Percentiles rank a stretch among this genome's conserved stretches.
phyloP scores from a whole-genome alignment of 2,888 invertebrate genomes.

The Agrochola lota region DNA sequence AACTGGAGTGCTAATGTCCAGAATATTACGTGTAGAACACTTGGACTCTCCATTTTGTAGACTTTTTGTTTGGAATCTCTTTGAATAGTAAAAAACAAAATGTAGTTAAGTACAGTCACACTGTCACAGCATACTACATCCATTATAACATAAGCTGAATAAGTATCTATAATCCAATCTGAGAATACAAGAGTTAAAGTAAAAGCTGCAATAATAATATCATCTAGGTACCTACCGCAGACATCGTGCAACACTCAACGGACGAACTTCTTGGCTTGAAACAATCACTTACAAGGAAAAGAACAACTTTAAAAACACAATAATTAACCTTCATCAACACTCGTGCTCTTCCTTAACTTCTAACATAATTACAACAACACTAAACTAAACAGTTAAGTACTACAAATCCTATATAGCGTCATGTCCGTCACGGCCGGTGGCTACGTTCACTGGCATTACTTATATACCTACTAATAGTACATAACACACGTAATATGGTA shows the following conservation, averaged over 20 bases:
- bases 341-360: slow-evolving; percentile 18
- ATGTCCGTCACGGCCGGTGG: slow-evolving; percentile 53
- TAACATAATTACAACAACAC: slow-evolving; percentile 49
- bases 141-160: background rate
- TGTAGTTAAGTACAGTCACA: background rate
- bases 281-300: slow-evolving; percentile 8
- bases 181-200: background rate
- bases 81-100: background rate
- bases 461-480: slow-evolving; percentile 39
- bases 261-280: background rate
- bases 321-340: slow-evolving; percentile 26
- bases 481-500: slow-evolving; percentile 51
- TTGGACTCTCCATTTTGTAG: background rate
- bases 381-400: slow-evolving; percentile 39
- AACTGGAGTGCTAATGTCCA: slow-evolving; percentile 33
- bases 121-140: background rate
- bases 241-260: background rate
- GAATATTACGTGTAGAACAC: background rate
- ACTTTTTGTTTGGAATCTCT: background rate
- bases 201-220: background rate
- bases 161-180: background rate
- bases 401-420: slow-evolving; percentile 40
- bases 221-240: background rate
- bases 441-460: slow-evolving; percentile 50
- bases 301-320: slow-evolving; percentile 1